Base-by-base conservation (phyloP, 2,113 vertebrate genomes). In the Entomyzon cyanotis region DNA sequence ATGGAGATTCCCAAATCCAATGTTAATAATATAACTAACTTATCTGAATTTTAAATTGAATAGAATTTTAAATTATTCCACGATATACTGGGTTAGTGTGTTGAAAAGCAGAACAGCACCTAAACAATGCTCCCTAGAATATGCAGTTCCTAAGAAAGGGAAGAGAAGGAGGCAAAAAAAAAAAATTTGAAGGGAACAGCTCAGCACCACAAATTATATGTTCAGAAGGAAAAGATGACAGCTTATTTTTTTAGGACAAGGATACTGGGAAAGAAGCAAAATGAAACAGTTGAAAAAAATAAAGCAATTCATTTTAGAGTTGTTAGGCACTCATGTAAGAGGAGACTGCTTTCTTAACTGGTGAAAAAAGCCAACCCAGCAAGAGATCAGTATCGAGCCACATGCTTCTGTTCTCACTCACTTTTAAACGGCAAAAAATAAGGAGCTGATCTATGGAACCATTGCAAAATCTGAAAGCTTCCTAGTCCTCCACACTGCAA, bases 1-100 rank as follows among this genome's bases (percentile, higher is more conserved):
- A 75, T 9, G 17, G 31, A 89, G n/a, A 84, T 44, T 82, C 35
- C 58, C 7, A 4, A 74, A 75, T 47, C 20, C 20, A 87, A 0
- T 59, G 52, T 53, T 60, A 87, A 50, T 52, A 50, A 42, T 21
- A 70, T 33, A 70, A 84, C 3, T 47, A 6, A 60, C 35, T 71
- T 71, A 9, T 37, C 31, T 31, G 63, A 84, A 77, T 53, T 77
- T 86, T 62, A 65, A 78, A 92, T 75, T 12, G 39, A 59, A 74
- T 19, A 6, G 12, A 73, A 74, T 85, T 81, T 64, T 50, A 56
- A 74, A 79, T 58, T 88, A 62, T 55, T 69, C 23, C 39, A 64
- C 0, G 0, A 64, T 28, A 77, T 12, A 67, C 4, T 39, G 15
- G 11, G 17, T 44, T 55, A 88, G 33, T 6, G 9, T 47, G 33